These are phyloP conservation scores for Zoanthus sansibaricus DNA, from an alignment of 92 coral and sea anemone genomes.

Conservation along the genomic window DNA sequence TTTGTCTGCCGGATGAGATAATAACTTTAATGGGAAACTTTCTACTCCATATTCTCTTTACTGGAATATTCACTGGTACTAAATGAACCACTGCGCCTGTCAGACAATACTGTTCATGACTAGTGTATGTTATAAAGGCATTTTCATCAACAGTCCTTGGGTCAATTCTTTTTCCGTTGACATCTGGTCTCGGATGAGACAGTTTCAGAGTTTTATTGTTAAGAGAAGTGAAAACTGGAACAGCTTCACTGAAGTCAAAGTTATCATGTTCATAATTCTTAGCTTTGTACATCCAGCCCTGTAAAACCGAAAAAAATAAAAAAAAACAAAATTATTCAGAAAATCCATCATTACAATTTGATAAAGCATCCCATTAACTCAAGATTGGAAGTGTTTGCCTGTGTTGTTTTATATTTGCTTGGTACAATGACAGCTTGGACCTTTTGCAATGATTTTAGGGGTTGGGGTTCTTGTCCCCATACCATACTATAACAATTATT, in stretches of 20 bases:
- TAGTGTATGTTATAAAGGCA: conserved; percentile 59
- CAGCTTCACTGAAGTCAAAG: conserved; percentile 77
- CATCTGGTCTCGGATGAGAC: conserved; percentile 79
- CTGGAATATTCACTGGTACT: conserved; percentile 74
- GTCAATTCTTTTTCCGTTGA: conserved; percentile 74
- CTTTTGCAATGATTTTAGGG: no score
- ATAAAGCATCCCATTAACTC: no score
- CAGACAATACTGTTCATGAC: conserved; percentile 76
- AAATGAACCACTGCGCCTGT: conserved; percentile 78
- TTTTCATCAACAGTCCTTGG: conserved; percentile 71
- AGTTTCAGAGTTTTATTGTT: conserved; percentile 76
- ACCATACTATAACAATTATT: no score
- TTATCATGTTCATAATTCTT: conserved; percentile 76
- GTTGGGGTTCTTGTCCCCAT: no score
- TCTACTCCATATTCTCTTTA: conserved; percentile 91
- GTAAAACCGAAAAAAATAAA: background rate
- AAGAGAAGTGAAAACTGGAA: conserved; percentile 77
- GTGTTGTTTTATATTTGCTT: no score
- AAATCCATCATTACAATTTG: background rate
- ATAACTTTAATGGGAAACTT: conserved; percentile 86
- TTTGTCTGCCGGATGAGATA: conserved; percentile 50
- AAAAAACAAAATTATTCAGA: background rate
- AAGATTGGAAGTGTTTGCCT: no score
- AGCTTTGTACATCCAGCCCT: conserved; percentile 99
- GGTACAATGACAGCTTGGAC: no score